Percentiles rank a stretch among this genome's conserved stretches.
phyloP scores from a whole-genome alignment of 2,888 invertebrate species.

The Blera fallax region DNA sequence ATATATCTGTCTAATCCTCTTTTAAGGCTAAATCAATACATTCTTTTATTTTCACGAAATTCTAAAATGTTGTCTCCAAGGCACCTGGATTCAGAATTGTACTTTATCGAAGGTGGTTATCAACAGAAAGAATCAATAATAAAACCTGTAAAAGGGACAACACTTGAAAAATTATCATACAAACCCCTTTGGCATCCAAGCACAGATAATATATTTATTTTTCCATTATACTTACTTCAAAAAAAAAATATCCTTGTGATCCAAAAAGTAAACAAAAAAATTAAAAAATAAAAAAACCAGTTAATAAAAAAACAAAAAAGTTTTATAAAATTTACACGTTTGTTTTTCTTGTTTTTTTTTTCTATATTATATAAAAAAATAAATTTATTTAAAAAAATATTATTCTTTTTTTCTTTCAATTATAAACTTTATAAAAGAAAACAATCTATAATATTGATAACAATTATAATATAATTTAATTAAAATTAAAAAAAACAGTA shows the following conservation, averaged over 20 bases:
- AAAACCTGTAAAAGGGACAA: too few relatives aligned
- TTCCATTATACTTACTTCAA: not conserved
- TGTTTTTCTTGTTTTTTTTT: not conserved
- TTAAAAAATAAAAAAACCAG: not conserved
- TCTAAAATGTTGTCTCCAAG: too few relatives aligned
- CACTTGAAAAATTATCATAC: too few relatives aligned
- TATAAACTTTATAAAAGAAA: constrained; percentile 22
- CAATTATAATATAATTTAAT: constrained; percentile 51
- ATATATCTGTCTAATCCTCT: too few relatives aligned
- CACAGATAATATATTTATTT: not conserved
- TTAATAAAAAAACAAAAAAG: not conserved
- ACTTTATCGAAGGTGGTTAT: too few relatives aligned
- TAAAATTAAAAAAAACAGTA: constrained; percentile 50
- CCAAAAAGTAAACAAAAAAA: not conserved
- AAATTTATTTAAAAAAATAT: constrained; percentile 39
- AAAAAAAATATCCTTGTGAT: not conserved
- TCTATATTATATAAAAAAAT: constrained; percentile 56
- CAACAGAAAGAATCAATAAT: not conserved
- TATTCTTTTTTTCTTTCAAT: constrained; percentile 20
- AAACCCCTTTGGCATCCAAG: not conserved
- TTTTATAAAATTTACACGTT: not conserved
- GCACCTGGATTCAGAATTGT: too few relatives aligned
- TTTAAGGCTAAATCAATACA: too few relatives aligned
- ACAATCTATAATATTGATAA: constrained; percentile 38
- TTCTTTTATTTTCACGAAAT: too few relatives aligned